Conservation (phyloP, 2,888 invertebrate species). For the Limnephilus marmoratus region DNA sequence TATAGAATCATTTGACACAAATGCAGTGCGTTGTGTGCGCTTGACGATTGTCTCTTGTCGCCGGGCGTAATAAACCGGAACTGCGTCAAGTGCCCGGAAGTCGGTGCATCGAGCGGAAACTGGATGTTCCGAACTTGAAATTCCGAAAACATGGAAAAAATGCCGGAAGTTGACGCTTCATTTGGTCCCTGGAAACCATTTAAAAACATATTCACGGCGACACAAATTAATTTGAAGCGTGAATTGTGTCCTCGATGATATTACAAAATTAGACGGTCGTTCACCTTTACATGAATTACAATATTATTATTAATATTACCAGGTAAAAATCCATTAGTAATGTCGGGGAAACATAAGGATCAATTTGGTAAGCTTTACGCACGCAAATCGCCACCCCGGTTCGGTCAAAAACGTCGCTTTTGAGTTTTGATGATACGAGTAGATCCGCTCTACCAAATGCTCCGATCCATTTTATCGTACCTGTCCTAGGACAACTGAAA, state of each 20-base stretch:
- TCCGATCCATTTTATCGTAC: too few relatives aligned
- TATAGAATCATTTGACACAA: conserved; percentile 14
- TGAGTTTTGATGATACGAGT: too few relatives aligned
- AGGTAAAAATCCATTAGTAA: too few relatives aligned
- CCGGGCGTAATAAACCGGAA: conserved; percentile 41
- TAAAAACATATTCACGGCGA: conserved; percentile 5
- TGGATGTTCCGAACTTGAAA: conserved; percentile 46
- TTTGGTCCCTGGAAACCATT: conserved; percentile 5
- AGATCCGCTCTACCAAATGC: too few relatives aligned
- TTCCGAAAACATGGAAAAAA: conserved; percentile 21
- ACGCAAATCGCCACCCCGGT: too few relatives aligned
- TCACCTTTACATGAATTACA: background rate
- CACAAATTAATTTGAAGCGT: conserved; percentile 25
- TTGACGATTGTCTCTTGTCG: conserved; percentile 12
- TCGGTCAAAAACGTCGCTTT: too few relatives aligned
- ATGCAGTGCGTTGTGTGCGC: conserved; percentile 7
- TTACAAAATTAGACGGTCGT: background rate
- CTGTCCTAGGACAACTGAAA: too few relatives aligned
- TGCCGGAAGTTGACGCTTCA: conserved; percentile 33
- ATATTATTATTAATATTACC: background rate
- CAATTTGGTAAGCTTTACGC: background rate
- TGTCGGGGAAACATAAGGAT: background rate
- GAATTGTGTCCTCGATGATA: background rate
- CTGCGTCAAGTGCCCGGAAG: conserved; percentile 49
- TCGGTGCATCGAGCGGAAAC: conserved; percentile 36